phyloP scores from a whole-genome alignment of 1,140 invertebrate genomes.

The Saxidomus purpurata region DNA sequence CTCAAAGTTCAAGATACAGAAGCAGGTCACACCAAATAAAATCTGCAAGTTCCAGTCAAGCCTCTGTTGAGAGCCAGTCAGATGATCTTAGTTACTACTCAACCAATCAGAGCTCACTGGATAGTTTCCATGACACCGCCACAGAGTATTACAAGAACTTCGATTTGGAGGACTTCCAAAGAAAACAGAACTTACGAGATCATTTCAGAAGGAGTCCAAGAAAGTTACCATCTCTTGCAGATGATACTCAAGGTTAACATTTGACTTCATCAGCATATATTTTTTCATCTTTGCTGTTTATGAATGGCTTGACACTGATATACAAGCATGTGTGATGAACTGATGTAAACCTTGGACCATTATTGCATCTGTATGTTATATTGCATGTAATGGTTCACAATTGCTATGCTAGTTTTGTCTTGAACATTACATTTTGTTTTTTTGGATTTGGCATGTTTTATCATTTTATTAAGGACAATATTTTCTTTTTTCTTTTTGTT shows the following conservation, averaged over 20 bases:
- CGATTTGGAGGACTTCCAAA: not conserved
- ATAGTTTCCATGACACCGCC: conserved; percentile 45
- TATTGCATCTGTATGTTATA: too few species aligned
- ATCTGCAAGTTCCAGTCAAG: not conserved
- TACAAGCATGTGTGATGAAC: too few species aligned
- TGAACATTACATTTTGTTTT: too few species aligned
- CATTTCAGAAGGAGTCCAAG: not conserved
- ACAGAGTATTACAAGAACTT: conserved; percentile 51
- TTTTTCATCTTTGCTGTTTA: too few species aligned
- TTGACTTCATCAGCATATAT: too few species aligned
- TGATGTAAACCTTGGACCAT: too few species aligned
- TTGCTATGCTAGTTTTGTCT: too few species aligned
- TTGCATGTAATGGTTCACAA: too few species aligned
- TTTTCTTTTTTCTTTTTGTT: too few species aligned
- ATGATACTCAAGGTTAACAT: not conserved
- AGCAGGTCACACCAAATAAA: not conserved
- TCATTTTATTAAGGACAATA: too few species aligned
- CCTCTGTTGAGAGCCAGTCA: conserved; percentile 22
- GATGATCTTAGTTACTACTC: not conserved
- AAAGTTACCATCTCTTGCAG: not conserved
- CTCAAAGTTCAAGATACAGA: not conserved
- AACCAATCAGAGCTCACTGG: conserved; percentile 7
- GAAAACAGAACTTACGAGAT: not conserved
- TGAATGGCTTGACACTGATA: too few species aligned
- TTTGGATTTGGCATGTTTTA: too few species aligned